Base-by-base conservation (phyloP, 2,888 invertebrate genomes). In the Resseliella maxima region DNA sequence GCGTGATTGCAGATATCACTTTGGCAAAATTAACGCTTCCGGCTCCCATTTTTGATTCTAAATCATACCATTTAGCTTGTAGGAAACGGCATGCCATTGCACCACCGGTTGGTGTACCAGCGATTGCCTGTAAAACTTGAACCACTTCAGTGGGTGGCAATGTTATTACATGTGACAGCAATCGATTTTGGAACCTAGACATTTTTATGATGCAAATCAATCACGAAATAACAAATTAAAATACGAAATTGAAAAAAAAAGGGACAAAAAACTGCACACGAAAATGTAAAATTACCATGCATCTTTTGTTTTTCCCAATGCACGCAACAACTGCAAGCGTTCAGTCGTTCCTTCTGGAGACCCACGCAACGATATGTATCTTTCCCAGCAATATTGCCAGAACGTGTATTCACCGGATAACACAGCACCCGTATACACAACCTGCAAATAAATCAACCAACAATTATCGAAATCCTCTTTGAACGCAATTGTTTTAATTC, bases 311-410 rank as follows among this genome's bases (percentile, higher is more conserved):
- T 91, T 89, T 0, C 91, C 91, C 87, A 91, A 87, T 0, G 91
- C 91, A 36, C 91, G 89, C 83, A 91, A 86, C 86, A 91, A 86
- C 87, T 91, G 91, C 90, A 91, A 91, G 2, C 91, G 90, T 87
- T 91, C 91, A 45, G 91, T 90, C 86, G 90, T 89, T 6, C 90
- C 91, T 87, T 91, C 91, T 27, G 91, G 89, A 81, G 89, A 89
- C 50, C 90, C 89, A 87, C 90, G 90, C 35, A 91, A 88, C 27
- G 89, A 89, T 0, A 90, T 89, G 86, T 91, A 91, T 45, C 90
- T 90, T 86, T 91, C 90, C 91, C 91, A 91, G 86, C 91, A 91
- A 85, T 90, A 91, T 87, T 91, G 91, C 91, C 91, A 91, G 86
- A 90, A 91, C 64, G 90, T 89, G 87, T 90, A 91, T 88, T 91